These are phyloP conservation scores for Papilio gigon DNA, from an alignment of 2,888 invertebrate species.

Conservation along the genomic window DNA sequence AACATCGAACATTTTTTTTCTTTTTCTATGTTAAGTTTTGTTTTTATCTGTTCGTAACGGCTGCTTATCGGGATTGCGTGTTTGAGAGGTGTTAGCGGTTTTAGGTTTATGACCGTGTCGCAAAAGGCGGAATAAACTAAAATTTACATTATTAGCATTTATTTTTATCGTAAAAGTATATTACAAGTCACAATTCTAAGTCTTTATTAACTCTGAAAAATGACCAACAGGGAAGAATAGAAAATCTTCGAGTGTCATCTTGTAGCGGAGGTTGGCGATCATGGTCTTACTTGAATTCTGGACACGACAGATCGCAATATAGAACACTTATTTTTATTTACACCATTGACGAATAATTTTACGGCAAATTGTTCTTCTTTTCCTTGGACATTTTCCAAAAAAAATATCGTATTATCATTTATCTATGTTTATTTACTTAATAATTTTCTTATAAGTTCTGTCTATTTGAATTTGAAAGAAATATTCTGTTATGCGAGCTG, in stretches of 20 bases:
- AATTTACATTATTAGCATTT: neutral
- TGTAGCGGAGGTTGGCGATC: too few species aligned
- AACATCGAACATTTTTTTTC: neutral
- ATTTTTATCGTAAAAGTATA: neutral
- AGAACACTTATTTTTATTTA: too few species aligned
- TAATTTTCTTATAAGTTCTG: neutral
- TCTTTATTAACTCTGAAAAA: neutral
- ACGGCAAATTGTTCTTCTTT: too few species aligned
- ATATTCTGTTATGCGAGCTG: neutral
- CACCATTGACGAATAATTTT: too few species aligned
- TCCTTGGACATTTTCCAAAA: too few species aligned
- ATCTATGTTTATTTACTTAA: neutral
- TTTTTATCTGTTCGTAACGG: slow-evolving; percentile 29
- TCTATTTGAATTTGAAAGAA: neutral
- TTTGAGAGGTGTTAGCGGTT: slow-evolving; percentile 34
- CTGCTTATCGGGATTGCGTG: slow-evolving; percentile 48
- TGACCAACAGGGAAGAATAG: neutral
- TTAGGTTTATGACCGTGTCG: slow-evolving; percentile 26
- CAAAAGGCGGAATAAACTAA: neutral
- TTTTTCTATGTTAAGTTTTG: slow-evolving; percentile 13
- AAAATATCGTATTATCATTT: too few species aligned
- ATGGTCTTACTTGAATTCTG: too few species aligned
- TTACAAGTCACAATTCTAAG: neutral
- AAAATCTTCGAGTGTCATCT: too few species aligned
- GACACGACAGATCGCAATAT: too few species aligned